phyloP scores from a whole-genome alignment of 1,140 invertebrate species.

The Hyposmocoma kahamanoa region DNA sequence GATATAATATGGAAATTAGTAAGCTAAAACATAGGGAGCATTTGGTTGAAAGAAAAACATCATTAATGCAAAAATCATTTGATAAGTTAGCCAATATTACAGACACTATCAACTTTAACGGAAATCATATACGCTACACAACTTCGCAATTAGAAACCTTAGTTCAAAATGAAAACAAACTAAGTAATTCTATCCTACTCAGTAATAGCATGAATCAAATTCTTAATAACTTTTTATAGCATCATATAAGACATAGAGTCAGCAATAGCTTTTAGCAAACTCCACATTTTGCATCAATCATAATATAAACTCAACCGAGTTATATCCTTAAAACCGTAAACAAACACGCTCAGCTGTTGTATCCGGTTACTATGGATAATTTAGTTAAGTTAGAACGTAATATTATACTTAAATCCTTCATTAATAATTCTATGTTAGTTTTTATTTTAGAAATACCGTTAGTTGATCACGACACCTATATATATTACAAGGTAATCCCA shows the following conservation, averaged over 20 bases:
- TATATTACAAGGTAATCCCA: no score
- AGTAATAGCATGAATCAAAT: not conserved
- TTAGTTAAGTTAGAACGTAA: no score
- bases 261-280: not conserved
- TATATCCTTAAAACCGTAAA: no score
- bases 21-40: not conserved
- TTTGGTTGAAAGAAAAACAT: slow-evolving; percentile 9
- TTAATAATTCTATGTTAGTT: no score
- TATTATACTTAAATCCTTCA: no score
- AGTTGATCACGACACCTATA: no score
- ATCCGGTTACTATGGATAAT: no score
- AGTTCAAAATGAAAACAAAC: not conserved
- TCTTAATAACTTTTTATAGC: not conserved
- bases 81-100: not conserved
- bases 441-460: no score
- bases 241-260: not conserved
- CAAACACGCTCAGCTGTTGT: no score
- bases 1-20: slow-evolving; percentile 17
- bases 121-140: not conserved
- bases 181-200: not conserved
- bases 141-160: not conserved
- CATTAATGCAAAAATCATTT: not conserved
- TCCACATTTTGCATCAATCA: not conserved
- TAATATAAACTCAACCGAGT: no score
- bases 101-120: not conserved